A percentile compares a stretch with the other conserved stretches of the same genome.
phyloP scores from a whole-genome alignment of 2,113 vertebrate species.

The Lepidothrix coronata region DNA sequence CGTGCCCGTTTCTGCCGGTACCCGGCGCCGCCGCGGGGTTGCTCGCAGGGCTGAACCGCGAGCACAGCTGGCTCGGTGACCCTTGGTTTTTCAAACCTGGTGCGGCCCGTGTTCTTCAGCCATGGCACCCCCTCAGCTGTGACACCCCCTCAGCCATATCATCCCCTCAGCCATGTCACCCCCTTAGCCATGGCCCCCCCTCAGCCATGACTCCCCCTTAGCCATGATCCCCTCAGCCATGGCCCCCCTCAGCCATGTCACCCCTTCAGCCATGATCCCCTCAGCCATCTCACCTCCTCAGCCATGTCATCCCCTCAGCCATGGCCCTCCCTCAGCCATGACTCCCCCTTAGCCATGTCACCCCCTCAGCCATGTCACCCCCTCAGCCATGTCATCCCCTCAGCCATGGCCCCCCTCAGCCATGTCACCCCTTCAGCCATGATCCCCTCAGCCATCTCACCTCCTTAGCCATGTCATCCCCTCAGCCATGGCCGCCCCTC shows the following conservation, averaged over 20 bases:
- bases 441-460: background rate
- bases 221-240: background rate
- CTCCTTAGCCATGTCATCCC: background rate
- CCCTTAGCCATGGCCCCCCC: too few relatives aligned
- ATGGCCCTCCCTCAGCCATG: background rate
- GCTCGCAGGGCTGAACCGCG: accelerated
- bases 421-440: background rate
- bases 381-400: too few relatives aligned
- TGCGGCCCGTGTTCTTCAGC: background rate
- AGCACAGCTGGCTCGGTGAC: accelerated
- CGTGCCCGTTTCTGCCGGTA: too few relatives aligned
- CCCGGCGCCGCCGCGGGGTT: accelerated
- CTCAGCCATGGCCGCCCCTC: background rate
- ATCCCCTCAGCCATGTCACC: background rate
- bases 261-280: background rate
- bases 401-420: background rate
- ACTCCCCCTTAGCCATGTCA: background rate
- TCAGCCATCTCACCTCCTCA: background rate
- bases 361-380: background rate
- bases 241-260: too few relatives aligned
- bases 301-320: background rate
- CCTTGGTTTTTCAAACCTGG: background rate
- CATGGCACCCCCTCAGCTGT: background rate
- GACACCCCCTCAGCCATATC: background rate
- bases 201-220: background rate